Evolutionary conservation across 2,888 invertebrate species (phyloP).

Genomic region (Luperina nickerlii): DNA sequence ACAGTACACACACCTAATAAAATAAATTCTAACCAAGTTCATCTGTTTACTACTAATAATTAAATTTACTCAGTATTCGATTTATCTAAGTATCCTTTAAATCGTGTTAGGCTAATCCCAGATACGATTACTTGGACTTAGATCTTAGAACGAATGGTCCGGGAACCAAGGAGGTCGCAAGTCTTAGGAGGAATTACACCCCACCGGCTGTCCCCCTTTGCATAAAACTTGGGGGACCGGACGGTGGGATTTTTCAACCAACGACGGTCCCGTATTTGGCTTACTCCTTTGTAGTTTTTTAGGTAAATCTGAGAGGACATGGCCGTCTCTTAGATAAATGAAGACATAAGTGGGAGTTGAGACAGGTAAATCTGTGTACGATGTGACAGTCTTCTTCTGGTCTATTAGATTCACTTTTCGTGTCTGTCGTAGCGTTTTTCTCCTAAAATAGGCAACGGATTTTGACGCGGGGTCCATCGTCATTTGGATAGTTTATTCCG

Average conservation of each 20-base stretch:
- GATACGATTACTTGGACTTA: constrained; percentile 49
- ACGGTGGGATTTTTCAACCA: constrained; percentile 17
- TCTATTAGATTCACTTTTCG: not conserved
- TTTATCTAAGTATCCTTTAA: constrained; percentile 22
- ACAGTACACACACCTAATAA: not conserved
- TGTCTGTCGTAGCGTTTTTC: not conserved
- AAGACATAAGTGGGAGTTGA: not conserved
- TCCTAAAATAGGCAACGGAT: not conserved
- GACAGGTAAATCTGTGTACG: not conserved
- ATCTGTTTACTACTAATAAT: constrained; percentile 27
- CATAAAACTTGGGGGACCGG: constrained; percentile 30
- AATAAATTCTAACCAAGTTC: constrained; percentile 11
- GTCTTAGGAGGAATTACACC: constrained; percentile 66
- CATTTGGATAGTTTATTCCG: not conserved
- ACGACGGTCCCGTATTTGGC: constrained; percentile 43
- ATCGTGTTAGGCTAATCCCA: constrained; percentile 30
- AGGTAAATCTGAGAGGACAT: not conserved
- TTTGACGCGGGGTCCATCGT: not conserved
- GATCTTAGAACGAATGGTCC: constrained; percentile 55
- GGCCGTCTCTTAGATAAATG: too few species aligned
- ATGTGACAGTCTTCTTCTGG: not conserved
- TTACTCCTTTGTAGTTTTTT: not conserved
- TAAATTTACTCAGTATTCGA: constrained; percentile 38
- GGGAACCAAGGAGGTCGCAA: constrained; percentile 50
- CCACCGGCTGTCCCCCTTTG: constrained; percentile 40